Conservation (phyloP, 2,888 invertebrate species). For the Papilio elwesi region DNA sequence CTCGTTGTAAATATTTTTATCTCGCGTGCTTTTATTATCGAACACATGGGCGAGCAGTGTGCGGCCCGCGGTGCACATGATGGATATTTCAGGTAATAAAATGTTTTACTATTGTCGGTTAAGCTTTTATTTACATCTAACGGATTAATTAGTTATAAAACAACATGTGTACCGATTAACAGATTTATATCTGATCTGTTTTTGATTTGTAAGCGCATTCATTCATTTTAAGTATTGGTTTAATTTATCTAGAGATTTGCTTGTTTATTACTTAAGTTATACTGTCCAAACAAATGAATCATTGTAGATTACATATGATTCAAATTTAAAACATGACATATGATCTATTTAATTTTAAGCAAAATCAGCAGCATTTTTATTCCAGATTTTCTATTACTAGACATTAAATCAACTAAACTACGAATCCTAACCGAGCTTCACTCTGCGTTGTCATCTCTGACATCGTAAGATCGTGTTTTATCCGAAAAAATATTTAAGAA, state of each 20-base stretch:
- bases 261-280: too few relatives aligned
- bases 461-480: too few relatives aligned
- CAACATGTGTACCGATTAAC: constrained; percentile 27
- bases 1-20: constrained; percentile 60
- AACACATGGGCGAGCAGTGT: constrained; percentile 51
- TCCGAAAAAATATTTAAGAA: too few relatives aligned
- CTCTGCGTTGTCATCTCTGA: too few relatives aligned
- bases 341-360: too few relatives aligned
- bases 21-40: constrained; percentile 53
- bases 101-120: constrained; percentile 29
- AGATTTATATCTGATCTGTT: constrained; percentile 13
- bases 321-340: too few relatives aligned
- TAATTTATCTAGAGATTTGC: neutral
- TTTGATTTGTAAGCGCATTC: constrained; percentile 12
- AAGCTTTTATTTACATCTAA: constrained; percentile 26
- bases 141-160: constrained; percentile 32
- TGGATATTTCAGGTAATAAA: constrained; percentile 44
- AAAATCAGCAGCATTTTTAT: too few relatives aligned
- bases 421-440: too few relatives aligned
- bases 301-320: too few relatives aligned
- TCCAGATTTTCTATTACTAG: too few relatives aligned
- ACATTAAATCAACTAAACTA: too few relatives aligned
- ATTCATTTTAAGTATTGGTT: neutral
- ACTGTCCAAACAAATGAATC: too few relatives aligned
- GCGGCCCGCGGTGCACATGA: constrained; percentile 47